Base-by-base conservation (phyloP, 2,113 vertebrate genomes). In the Puntigrus tetrazona region DNA sequence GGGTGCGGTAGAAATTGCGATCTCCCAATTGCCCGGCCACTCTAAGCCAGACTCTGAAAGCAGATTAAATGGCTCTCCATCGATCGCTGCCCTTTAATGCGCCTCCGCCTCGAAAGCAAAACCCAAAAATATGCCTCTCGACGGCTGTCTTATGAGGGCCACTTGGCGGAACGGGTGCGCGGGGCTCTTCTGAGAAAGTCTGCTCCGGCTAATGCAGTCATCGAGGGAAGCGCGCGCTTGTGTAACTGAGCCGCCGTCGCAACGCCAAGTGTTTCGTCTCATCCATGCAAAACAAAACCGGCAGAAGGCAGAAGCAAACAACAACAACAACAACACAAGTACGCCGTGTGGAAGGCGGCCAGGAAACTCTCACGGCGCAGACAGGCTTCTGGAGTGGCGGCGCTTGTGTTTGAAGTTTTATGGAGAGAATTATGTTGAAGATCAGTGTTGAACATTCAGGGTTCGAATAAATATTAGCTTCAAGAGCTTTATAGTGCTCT, bases 21-120 rank as follows among this genome's bases (percentile, higher is more conserved):
- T 86, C 87, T 85, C 87, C 41, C 27, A 88, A 78, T 83, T 69
- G 34, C 80, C 80, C 47, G 89, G 87, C 87, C 85, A 87, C 82
- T 45, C 63, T 78, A 69, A 79, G 87, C 84, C 88, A 86, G 78
- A 81, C 43, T 82, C 34, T 74, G 59, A 80, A 89, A 86, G 86
- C 87, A 89, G 90, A 90, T 91, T 91, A 92, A 93, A 94, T 91
- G 82, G 87, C 88, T 88, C 29, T 78, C 36, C 89, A 93, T 93
- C 87, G 91, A 93, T 93, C 91, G 88, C 87, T 84, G 55, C 82
- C 91, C 89, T 92, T 88, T 90, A 90, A 92, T 89, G 89, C 85
- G 67, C 82, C 70, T 55, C 87, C 75, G 86, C 86, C 83, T 91
- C 86, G 81, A 83, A 91, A 90, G 89, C 82, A 87, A 88, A 89